Base-by-base conservation (phyloP, 2,888 invertebrate species). In the Orgyia antiqua region DNA sequence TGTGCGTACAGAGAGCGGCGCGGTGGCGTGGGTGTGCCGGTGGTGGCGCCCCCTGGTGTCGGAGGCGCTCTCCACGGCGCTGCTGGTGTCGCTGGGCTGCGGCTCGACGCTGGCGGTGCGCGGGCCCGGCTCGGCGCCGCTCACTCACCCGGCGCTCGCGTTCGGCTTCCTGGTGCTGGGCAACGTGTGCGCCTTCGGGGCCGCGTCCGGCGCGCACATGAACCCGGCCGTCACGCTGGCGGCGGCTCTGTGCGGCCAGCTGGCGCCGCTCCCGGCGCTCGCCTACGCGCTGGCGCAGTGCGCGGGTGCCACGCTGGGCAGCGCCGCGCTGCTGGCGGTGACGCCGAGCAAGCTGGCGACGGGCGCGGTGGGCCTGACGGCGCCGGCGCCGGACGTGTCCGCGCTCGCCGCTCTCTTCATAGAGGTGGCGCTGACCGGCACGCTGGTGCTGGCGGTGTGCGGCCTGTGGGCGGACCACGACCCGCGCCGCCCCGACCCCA, bases 161-260 rank as follows among this genome's bases (percentile, higher is more conserved):
- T 84, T 84, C 67, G 84, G 79, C 36, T 64, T 61, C 62, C 54
- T 75, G 19, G 74, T 84, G 42, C 39, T 67, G 10, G 67, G 59
- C 21, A 63, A 64, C 54, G 65, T 58, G 32, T 52, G 67, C 45
- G 73, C 65, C 33, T 90, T 93, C 58, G 94, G 93, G 2, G 91
- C 92, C 48, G 84, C 91, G 23, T 93, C 93, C 8, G 93, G 93
- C 28, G 92, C 92, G 10, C 94, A 94, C 74, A 72, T 95, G 57
- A 94, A 94, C 82, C 94, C 94, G 0, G 90, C 92, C 2, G 92
- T 94, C 9, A 92, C 93, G 8, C 75, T 92, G 13, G 90, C 92
- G 3, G 88, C 90, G 18, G 58, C 90, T 29, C 60, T 92, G 33
- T 58, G 87, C 39, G 89, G 89, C 4, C 58, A 79, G 19, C 69